These are phyloP conservation scores for Diuraphis noxia DNA, from an alignment of 1,140 invertebrate genomes.

Conservation along the genomic window DNA sequence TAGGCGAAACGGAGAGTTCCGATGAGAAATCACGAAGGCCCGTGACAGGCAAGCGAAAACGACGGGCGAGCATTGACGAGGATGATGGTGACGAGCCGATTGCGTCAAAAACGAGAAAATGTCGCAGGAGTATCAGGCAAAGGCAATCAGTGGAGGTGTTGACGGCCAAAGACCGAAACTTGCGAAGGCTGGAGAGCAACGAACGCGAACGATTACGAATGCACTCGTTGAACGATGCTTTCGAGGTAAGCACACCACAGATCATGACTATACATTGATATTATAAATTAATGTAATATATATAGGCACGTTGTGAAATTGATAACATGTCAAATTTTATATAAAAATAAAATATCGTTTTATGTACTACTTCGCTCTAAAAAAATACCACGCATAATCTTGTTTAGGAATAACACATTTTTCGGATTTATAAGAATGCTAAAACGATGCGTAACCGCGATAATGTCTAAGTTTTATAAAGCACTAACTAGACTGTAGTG, in stretches of 20 bases:
- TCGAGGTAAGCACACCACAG: constrained; percentile 66
- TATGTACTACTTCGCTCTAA: neutral
- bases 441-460: neutral
- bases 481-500: neutral
- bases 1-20: constrained; percentile 34
- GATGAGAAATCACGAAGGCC: constrained; percentile 2
- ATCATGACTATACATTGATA: neutral
- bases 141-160: constrained; percentile 70
- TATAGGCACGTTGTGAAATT: neutral
- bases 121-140: constrained; percentile 39
- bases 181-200: constrained; percentile 81
- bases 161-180: constrained; percentile 77
- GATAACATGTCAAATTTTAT: neutral
- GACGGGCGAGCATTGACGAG: neutral
- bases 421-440: too few species aligned
- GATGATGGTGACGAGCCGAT: neutral
- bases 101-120: neutral
- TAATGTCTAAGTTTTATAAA: neutral
- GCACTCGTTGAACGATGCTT: constrained; percentile 87
- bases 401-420: neutral
- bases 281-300: neutral
- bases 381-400: neutral
- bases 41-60: constrained; percentile 25
- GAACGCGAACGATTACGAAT: constrained; percentile 85
- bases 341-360: neutral